Evolutionary conservation across 1,140 invertebrate genomes (phyloP).

Genomic region (Hydropsyche tenuis): DNA sequence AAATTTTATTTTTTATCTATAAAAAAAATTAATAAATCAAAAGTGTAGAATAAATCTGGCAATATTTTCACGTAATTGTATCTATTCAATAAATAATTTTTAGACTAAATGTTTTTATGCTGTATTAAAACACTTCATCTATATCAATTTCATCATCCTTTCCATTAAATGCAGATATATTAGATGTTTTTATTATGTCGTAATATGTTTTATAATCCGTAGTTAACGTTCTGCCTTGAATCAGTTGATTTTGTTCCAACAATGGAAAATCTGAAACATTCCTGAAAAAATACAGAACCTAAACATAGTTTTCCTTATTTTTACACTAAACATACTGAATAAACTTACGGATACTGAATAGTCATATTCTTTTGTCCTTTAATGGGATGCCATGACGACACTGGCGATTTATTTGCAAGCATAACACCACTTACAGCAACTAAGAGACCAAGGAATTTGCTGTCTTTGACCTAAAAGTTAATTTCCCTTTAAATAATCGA

Average conservation of each 20-base stretch:
- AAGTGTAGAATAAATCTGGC: too few species aligned
- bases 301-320: neutral
- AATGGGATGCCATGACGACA: conserved; percentile 75
- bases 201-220: conserved; percentile 60
- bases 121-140: conserved; percentile 16
- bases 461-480: conserved; percentile 58
- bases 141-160: conserved; percentile 41
- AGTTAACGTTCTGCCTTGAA: conserved; percentile 58
- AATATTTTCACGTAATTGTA: neutral
- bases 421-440: conserved; percentile 71
- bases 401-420: conserved; percentile 71
- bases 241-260: conserved; percentile 54
- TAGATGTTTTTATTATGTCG: conserved; percentile 55
- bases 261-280: conserved; percentile 46
- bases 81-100: conserved; percentile 46
- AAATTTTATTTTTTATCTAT: neutral
- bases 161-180: neutral
- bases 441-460: conserved; percentile 63
- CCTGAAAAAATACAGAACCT: neutral
- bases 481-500: neutral
- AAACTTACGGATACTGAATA: conserved; percentile 56
- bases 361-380: conserved; percentile 63
- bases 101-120: neutral
- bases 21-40: neutral
- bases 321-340: neutral